Evolutionary conservation across 2,888 invertebrate species (phyloP).

Genomic region (Prenolepis imparis): DNA sequence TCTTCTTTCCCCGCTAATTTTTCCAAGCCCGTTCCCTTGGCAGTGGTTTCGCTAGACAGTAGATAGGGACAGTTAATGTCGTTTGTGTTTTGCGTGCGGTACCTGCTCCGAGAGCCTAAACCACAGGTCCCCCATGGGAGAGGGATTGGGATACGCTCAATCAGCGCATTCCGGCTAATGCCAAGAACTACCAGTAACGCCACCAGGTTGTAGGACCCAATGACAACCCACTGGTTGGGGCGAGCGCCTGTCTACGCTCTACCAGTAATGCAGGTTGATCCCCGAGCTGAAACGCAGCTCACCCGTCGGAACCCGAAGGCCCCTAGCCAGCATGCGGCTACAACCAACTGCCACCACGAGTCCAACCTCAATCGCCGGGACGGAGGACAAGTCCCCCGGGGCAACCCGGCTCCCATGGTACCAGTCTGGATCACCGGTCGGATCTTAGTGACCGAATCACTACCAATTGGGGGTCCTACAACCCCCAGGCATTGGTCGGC

Average conservation of each 20-base stretch:
- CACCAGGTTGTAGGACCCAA: background rate
- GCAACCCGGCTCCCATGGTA: background rate
- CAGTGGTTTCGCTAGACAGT: slow-evolving; percentile 88
- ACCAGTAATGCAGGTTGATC: background rate
- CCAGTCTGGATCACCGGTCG: background rate
- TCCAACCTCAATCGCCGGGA: background rate
- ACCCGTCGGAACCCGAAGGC: background rate
- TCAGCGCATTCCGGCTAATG: background rate
- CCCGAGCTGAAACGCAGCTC: background rate
- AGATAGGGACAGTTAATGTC: slow-evolving; percentile 39
- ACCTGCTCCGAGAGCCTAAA: background rate
- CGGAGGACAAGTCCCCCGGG: background rate
- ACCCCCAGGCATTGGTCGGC: background rate
- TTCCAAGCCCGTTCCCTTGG: slow-evolving; percentile 90
- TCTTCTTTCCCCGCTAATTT: slow-evolving; percentile 91
- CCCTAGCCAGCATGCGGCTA: background rate
- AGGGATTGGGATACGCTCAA: background rate
- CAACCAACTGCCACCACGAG: background rate
- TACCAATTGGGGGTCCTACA: background rate
- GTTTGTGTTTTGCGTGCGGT: background rate
- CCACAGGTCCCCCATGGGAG: background rate
- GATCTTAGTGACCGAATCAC: background rate
- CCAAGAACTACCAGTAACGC: background rate
- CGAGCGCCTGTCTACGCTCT: background rate
- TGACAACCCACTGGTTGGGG: background rate